Base-by-base conservation (phyloP, 2,888 invertebrate species). In the Cremastinae sp. region DNA sequence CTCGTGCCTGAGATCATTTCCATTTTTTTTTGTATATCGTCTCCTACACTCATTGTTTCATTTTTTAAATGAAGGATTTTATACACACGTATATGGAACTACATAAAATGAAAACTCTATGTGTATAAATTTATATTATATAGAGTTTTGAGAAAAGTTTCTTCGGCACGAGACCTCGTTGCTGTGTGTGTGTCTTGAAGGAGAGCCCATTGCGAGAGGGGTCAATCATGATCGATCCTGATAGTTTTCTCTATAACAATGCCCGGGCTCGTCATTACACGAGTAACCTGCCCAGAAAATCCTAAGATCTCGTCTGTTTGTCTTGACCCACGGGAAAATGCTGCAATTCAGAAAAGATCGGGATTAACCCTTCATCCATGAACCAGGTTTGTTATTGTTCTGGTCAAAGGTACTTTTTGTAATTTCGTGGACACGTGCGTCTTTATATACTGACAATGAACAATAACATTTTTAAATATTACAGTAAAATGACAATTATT, bases 1-100 rank as follows among this genome's bases (percentile, higher is more conserved):
- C 76, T 69, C 73, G 65, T 73, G 76, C 72, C 76, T 54, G 41
- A 53, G 64, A 14, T 64, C 49, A 64, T 68, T 59, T 34, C n/a
- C 20, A 41, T 54, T 61, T 56, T 56, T 74, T 58, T 16, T 62
- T 45, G n/a, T 12, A 38, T 56, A 64, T 12, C 34, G 5, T 64
- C 51, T 64, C 12, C 54, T 51, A 66, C 9, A 41, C n/a, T 12
- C 1, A 2, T 45, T 45, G 12, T 7, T 43, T 45, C 58, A 28
- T 75, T 38, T 45, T 45, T 51, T 16, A 20, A 38, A 22, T 28
- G n/a, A 59, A 64, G 68, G 18, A 64, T 51, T 70, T 53, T 69
- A 64, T 68, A 28, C 5, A 28, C 28, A 28, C 28, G 2, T n/a
- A n/a, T n/a, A n/a, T n/a, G n/a, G n/a, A n/a, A n/a, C n/a, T n/a